Evolutionary conservation across 2,113 vertebrate genomes (phyloP), one percentile per base, ranked within the genome.

Genomic region (Hippocampus abdominalis): DNA sequence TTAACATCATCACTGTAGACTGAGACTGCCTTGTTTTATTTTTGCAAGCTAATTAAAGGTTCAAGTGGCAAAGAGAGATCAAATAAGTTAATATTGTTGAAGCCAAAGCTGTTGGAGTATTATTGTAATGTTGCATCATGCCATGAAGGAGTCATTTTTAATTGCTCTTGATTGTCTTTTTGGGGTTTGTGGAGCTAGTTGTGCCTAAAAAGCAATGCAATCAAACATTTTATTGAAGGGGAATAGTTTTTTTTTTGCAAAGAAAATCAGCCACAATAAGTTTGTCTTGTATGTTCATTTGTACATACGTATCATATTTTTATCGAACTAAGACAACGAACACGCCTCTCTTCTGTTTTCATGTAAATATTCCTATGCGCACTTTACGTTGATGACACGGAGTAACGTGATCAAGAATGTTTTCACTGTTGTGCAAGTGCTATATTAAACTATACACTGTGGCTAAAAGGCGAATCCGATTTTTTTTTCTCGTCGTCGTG

Each of bases 281-380:
- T 66, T 66, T 54, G 42, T 32, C 46, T 54, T 36, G 3, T 51
- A 21, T 23, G 18, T 20, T 18, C 1, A 7, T 21, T 25, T 81
- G 68, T 73, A 70, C 73, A 76, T 74, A 71, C n/a, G 18, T 48
- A 42, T 23, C 23, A 27, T 23, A 59, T 56, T 74, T 65, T 62
- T 46, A 59, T 23, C 61, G n/a, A 63, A 42, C 61, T 15, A 57
- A 8, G 6, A 10, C 12, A 68, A 64, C 23, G 7, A 20, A 48
- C 27, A 8, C 9, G 25, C 25, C 16, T 29, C 57, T 51, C 42
- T n/a, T 40, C 3, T 10, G 3, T 46, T 66, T 36, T 46, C 25
- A 61, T 81, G 75, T 78, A 72, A 79, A 85, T 84, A 65, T 72
- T 78, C 11, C 51, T n/a, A 69, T 76, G 69, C 73, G 80, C 66